These are phyloP conservation scores for Pantelozetes paolii DNA, from an alignment of 2,888 invertebrate species.

Conservation along the genomic window DNA sequence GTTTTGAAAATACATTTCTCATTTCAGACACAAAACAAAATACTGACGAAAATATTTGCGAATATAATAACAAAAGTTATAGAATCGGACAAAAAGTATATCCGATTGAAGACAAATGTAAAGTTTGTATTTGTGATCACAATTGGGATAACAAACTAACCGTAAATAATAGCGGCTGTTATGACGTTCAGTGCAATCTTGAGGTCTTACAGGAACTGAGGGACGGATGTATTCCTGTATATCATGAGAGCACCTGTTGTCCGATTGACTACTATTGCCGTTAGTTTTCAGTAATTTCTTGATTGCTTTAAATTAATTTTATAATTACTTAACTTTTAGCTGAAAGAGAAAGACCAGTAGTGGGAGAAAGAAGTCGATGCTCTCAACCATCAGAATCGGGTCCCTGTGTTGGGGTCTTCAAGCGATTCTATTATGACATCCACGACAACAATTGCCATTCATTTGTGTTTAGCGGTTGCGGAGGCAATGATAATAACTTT, in stretches of 20 bases:
- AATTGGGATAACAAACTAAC: slow-evolving; percentile 43
- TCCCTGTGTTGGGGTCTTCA: neutral
- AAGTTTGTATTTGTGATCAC: slow-evolving; percentile 44
- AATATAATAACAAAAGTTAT: slow-evolving; percentile 42
- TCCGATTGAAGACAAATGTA: slow-evolving; percentile 44
- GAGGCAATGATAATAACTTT: neutral
- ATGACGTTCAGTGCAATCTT: slow-evolving; percentile 41
- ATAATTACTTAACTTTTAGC: neutral
- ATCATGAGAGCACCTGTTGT: slow-evolving; percentile 46
- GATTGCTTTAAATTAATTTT: neutral
- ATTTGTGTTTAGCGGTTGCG: neutral
- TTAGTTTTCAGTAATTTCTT: slow-evolving; percentile 39
- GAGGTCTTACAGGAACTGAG: slow-evolving; percentile 39
- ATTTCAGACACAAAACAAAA: neutral
- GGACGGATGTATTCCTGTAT: slow-evolving; percentile 46
- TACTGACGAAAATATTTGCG: slow-evolving; percentile 36
- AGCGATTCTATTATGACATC: neutral
- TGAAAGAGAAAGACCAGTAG: neutral
- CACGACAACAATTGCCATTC: neutral
- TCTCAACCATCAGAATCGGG: neutral
- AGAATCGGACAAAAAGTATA: slow-evolving; percentile 45
- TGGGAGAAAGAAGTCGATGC: neutral
- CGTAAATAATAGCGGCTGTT: slow-evolving; percentile 39
- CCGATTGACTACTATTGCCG: slow-evolving; percentile 47
- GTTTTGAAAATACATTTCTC: neutral